These are phyloP conservation scores for Meriones unguiculatus DNA, from an alignment of 2,113 vertebrate species.

Conservation along the genomic window DNA sequence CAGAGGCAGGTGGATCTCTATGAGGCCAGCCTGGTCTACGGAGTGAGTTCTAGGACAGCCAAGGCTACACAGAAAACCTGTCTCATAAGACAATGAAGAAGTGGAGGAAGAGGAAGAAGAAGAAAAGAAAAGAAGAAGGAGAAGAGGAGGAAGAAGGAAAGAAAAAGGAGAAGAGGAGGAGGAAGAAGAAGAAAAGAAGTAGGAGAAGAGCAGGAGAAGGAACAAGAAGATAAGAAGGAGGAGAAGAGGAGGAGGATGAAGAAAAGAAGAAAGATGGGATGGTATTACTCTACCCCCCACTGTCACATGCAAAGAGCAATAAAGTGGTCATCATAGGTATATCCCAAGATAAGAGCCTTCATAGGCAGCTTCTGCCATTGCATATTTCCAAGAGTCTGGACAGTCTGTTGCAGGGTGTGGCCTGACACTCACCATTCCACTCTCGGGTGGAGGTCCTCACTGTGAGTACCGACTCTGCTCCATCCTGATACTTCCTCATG, in stretches of 20 bases:
- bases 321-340: not conserved
- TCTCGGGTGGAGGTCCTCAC: conserved; percentile 73
- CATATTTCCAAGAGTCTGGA: not conserved
- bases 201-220: no score
- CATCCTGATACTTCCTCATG: not conserved
- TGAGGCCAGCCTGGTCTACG: not conserved
- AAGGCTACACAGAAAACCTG: not conserved
- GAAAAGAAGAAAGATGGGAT: not conserved
- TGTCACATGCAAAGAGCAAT: not conserved
- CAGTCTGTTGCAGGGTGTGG: accelerated
- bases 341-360: not conserved
- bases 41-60: not conserved
- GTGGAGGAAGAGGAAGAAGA: no score
- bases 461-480: conserved; percentile 70
- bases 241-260: no score
- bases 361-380: accelerated
- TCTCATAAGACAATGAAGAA: not conserved
- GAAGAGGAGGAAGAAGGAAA: not conserved
- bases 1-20: not conserved
- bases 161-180: no score
- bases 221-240: not conserved
- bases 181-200: no score
- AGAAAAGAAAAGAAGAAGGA: no score
- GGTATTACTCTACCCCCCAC: not conserved
- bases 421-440: conserved; percentile 86